These are phyloP conservation scores for Heliconius eleuchia DNA, from an alignment of 1,140 invertebrate genomes.

Conservation along the genomic window DNA sequence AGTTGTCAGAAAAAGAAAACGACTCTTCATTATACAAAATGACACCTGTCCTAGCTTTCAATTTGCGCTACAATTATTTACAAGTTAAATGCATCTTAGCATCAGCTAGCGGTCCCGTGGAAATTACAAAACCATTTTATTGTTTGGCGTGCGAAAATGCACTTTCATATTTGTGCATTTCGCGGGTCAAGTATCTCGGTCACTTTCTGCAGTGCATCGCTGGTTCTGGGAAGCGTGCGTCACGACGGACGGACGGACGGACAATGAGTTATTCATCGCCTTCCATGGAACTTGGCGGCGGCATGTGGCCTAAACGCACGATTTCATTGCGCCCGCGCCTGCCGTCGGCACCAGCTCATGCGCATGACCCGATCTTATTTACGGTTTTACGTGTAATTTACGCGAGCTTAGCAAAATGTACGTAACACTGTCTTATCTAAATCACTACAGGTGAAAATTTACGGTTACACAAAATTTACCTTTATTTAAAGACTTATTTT, in stretches of 20 bases:
- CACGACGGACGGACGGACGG: conserved; percentile 71
- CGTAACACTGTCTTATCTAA: neutral
- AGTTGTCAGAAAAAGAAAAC: neutral
- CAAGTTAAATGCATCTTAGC: conserved; percentile 22
- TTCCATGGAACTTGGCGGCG: conserved; percentile 74
- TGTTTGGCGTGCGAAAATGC: conserved; percentile 37
- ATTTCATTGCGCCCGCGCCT: conserved; percentile 60
- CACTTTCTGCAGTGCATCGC: conserved; percentile 66
- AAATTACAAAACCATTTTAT: conserved; percentile 38
- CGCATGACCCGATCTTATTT: conserved; percentile 67
- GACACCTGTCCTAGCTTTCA: conserved; percentile 1
- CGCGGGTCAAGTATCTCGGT: conserved; percentile 71
- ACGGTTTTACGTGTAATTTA: conserved; percentile 49
- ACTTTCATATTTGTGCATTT: conserved; percentile 50
- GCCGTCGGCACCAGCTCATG: conserved; percentile 45
- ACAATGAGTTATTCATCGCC: conserved; percentile 80
- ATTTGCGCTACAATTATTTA: conserved; percentile 3
- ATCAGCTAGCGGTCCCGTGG: conserved; percentile 24
- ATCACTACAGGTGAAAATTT: neutral
- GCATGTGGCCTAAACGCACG: conserved; percentile 74
- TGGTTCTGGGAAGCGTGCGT: conserved; percentile 74
- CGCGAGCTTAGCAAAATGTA: conserved; percentile 4
- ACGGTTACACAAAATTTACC: neutral
- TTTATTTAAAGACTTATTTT: neutral
- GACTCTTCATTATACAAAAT: neutral